Conservation (phyloP, 2,888 invertebrate species). For the Fissipunctia ypsillon region DNA sequence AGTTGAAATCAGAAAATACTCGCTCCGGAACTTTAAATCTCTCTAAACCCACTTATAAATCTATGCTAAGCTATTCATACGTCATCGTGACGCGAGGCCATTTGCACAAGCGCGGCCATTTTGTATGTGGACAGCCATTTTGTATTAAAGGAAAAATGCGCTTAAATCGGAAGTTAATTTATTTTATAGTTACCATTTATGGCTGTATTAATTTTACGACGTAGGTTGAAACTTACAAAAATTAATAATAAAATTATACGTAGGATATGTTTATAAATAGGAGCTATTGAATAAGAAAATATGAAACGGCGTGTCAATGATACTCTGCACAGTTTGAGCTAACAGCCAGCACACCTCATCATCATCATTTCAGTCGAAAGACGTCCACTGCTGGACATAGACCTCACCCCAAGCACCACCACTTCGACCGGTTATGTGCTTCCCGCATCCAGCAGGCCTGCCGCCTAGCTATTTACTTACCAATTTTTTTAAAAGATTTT, state of each 20-base stretch:
- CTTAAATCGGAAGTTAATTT: slow-evolving; percentile 8
- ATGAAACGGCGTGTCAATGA: not conserved
- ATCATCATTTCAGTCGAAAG: too few relatives aligned
- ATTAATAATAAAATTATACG: too few relatives aligned
- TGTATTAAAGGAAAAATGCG: slow-evolving; percentile 41
- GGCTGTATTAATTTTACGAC: not conserved
- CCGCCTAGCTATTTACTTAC: too few relatives aligned
- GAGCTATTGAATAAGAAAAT: not conserved
- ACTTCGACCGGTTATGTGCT: too few relatives aligned
- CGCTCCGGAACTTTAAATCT: slow-evolving; percentile 54
- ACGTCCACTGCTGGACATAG: too few relatives aligned
- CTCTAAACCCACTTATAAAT: slow-evolving; percentile 65
- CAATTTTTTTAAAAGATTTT: too few relatives aligned
- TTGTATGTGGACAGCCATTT: slow-evolving; percentile 53
- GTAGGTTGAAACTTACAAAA: too few relatives aligned
- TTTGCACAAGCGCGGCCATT: slow-evolving; percentile 68
- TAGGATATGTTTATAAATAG: not conserved
- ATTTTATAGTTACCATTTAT: not conserved
- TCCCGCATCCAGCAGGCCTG: too few relatives aligned
- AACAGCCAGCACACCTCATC: too few relatives aligned
- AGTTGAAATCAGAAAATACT: slow-evolving; percentile 47
- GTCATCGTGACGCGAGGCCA: slow-evolving; percentile 65
- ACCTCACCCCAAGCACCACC: too few relatives aligned
- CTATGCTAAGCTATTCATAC: slow-evolving; percentile 66
- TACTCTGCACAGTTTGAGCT: too few relatives aligned